These are phyloP conservation scores for Barnardius zonarius DNA, from an alignment of 2,113 vertebrate genomes.

Conservation along the genomic window DNA sequence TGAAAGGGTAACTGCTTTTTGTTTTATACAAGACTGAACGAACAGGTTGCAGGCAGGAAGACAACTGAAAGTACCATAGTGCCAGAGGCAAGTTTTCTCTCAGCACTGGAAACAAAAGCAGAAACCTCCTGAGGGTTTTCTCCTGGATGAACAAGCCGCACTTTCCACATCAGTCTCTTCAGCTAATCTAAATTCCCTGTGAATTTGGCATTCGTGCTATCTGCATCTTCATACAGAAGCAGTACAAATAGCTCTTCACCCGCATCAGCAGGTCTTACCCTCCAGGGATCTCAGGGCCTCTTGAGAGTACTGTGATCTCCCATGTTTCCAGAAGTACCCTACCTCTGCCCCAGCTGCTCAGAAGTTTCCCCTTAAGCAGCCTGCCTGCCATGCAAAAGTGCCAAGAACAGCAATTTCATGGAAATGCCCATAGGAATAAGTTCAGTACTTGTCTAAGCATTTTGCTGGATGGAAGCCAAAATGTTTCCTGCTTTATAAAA, in stretches of 20 bases:
- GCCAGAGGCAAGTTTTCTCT: not conserved
- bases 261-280: not conserved
- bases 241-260: not conserved
- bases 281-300: not conserved
- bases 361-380: not conserved
- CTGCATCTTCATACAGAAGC: not conserved
- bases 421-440: not conserved
- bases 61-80: not conserved
- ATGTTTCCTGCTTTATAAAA: not conserved
- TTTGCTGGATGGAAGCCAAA: conserved; percentile 15
- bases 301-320: not conserved
- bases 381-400: not conserved
- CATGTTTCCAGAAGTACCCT: not conserved
- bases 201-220: not conserved
- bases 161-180: not conserved
- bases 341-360: not conserved
- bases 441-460: not conserved
- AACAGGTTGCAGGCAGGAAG: not conserved
- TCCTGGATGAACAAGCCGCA: not conserved
- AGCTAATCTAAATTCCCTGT: not conserved
- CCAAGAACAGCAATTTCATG: not conserved
- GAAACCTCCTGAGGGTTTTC: not conserved
- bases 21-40: not conserved
- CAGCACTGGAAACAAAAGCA: not conserved
- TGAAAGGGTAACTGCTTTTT: not conserved